Evolutionary conservation across 2,888 invertebrate genomes (phyloP), one percentile per base, ranked within the genome.

Genomic region (Drosophila paranaensis): DNA sequence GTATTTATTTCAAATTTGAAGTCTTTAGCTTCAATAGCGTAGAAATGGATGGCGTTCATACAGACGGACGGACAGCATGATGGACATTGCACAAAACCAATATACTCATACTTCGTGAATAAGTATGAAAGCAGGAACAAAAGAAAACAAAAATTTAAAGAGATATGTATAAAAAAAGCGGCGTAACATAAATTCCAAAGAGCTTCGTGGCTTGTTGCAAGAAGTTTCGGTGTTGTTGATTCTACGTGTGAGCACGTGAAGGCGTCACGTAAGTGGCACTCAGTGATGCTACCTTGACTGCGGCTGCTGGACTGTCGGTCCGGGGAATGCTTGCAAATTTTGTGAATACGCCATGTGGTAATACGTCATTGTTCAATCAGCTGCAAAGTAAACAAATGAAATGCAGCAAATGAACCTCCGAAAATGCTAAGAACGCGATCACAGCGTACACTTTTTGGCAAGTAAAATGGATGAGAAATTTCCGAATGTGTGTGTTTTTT

Each of bases 201-300:
- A 79, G 80, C 74, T 69, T 84, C 71, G 80, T 84, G 84, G 84
- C 84, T 84, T 85, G 84, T 84, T 84, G 87, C 84, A 84, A 84
- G 82, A 83, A 83, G 84, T 87, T 76, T 70, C 82, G 62, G 3
- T 72, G 71, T 45, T 86, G 84, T 81, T 76, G 73, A 76, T 67
- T 71, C 65, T 75, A 85, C 84, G 84, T 85, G 88, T 82, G 84
- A 88, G 88, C 88, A 85, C 80, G 84, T 84, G 87, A 85, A 85
- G 84, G 84, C 88, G 82, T 84, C 78, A 82, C 74, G 75, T 74
- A 75, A 76, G 73, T 82, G 74, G 71, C 57, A 74, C 75, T 68
- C 79, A 71, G 73, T 61, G 64, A 65, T 60, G 69, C 58, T 64
- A 60, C 69, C 65, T 67, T 37, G n/a, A 39, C 20, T 27, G 46